A percentile compares a stretch with the other conserved stretches of the same genome.
These are phyloP conservation scores for Hyla sarda DNA, from an alignment of 2,113 vertebrate species.

Conservation along the genomic window DNA sequence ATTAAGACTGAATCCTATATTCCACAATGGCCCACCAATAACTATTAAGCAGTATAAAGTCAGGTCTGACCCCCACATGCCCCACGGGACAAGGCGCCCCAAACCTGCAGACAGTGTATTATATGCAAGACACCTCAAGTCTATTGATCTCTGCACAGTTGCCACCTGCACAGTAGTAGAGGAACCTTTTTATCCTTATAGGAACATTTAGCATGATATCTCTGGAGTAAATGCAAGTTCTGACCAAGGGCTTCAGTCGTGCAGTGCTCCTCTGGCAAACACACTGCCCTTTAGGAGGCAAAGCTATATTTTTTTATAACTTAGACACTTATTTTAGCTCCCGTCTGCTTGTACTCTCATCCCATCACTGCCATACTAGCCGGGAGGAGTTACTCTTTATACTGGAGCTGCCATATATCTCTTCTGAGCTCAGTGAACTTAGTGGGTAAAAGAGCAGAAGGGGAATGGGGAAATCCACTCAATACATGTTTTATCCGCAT, in stretches of 20 bases:
- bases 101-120: neutral
- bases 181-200: slow-evolving; percentile 11
- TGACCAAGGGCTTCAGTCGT: slow-evolving; percentile 27
- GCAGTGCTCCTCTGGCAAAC: neutral
- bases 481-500: neutral
- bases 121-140: neutral
- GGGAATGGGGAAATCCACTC: neutral
- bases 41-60: neutral
- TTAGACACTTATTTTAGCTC: neutral
- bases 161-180: slow-evolving; percentile 22
- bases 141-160: slow-evolving; percentile 4
- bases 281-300: neutral
- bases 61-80: neutral
- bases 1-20: neutral
- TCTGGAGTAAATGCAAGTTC: slow-evolving; percentile 7
- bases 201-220: slow-evolving; percentile 30
- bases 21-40: neutral
- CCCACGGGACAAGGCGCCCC: neutral
- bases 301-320: slow-evolving; percentile 4
- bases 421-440: neutral
- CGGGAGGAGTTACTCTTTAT: neutral
- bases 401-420: slow-evolving; percentile 9
- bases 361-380: slow-evolving; percentile 35
- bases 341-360: slow-evolving; percentile 10
- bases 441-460: neutral